A percentile compares a stretch with the other conserved stretches of the same genome.
Conservation (phyloP, 2,797 vertebrate genomes). For the Platalea minor region DNA sequence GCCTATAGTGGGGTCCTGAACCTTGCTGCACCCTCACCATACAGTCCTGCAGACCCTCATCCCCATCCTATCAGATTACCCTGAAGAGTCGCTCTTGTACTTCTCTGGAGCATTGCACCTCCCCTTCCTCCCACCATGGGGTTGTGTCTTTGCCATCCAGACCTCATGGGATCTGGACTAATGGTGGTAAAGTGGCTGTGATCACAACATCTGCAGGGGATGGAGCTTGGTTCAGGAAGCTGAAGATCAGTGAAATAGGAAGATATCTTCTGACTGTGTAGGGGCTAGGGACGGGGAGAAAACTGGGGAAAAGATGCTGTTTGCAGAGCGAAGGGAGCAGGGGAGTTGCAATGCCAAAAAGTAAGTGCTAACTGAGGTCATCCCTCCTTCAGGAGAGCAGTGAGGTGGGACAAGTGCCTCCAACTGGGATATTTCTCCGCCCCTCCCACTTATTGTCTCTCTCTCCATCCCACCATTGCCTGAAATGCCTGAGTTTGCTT, state of each 20-base stretch:
- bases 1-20: not conserved
- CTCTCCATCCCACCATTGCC: not conserved
- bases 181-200: not conserved
- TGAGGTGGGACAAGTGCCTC: not conserved
- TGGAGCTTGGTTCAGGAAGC: not conserved
- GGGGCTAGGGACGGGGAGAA: fast-evolving
- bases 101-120: not conserved
- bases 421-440: not conserved
- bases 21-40: not conserved
- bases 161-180: not conserved
- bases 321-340: not conserved
- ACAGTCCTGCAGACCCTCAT: not conserved
- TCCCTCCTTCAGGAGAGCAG: not conserved
- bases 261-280: not conserved
- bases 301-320: not conserved
- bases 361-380: not conserved
- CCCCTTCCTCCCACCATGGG: not conserved
- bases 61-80: not conserved
- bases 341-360: not conserved
- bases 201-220: not conserved
- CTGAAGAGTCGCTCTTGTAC: fast-evolving
- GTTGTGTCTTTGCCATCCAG: not conserved
- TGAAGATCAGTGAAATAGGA: not conserved
- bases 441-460: not conserved
- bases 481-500: not conserved